Evolutionary conservation across 2,113 vertebrate genomes (phyloP).

Genomic region (Cynopterus brachyotis): DNA sequence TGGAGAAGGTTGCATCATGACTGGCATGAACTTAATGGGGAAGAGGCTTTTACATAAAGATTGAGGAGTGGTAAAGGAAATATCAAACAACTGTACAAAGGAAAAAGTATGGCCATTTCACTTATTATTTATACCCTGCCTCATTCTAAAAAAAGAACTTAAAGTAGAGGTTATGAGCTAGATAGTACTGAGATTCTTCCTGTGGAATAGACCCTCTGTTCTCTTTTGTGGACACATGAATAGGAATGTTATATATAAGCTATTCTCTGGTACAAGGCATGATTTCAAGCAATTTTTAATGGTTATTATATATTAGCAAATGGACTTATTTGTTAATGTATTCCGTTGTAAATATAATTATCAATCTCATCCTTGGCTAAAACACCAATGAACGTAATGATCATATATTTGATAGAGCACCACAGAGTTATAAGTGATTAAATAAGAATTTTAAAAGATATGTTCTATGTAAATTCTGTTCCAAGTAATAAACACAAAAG

Average conservation of each 20-base stretch:
- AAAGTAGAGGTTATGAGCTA: not conserved
- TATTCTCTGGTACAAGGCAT: not conserved
- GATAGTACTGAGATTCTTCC: not conserved
- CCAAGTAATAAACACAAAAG: not conserved
- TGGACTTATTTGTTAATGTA: not conserved
- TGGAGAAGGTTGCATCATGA: not conserved
- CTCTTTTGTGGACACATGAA: not conserved
- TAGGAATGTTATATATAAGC: not conserved
- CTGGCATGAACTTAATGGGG: not conserved
- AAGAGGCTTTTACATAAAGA: not conserved
- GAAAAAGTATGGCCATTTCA: not conserved
- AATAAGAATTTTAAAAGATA: not conserved
- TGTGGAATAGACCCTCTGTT: not conserved
- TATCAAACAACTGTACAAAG: not conserved
- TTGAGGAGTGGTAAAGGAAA: not conserved
- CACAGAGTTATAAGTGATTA: not conserved
- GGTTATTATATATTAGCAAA: conserved; percentile 19
- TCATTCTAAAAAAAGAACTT: not conserved
- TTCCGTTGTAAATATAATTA: not conserved
- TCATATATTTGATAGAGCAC: not conserved
- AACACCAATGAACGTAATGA: not conserved
- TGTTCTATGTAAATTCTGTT: not conserved
- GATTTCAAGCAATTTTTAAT: not conserved
- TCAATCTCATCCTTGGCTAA: not conserved
- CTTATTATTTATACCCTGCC: not conserved